phyloP scores from a whole-genome alignment of 2,797 vertebrate species.

The Macropodus opercularis region DNA sequence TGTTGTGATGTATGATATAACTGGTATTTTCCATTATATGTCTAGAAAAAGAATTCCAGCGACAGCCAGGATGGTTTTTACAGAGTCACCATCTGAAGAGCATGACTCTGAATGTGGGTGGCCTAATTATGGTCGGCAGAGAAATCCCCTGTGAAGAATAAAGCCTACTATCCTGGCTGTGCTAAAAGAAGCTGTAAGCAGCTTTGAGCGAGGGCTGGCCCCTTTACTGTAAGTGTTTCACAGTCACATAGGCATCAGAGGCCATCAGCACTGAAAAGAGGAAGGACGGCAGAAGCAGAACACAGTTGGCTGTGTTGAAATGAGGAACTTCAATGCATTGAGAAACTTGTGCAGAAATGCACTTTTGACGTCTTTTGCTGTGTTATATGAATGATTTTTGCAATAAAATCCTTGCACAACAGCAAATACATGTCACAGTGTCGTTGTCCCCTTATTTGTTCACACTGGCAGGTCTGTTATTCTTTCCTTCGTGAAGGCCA shows the following conservation, averaged over 20 bases:
- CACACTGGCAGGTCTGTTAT: not conserved
- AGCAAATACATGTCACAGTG: no score
- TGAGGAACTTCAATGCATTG: constrained; percentile 10
- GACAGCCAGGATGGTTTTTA: constrained; percentile 5
- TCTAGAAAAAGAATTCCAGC: not conserved
- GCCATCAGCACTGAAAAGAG: constrained; percentile 42
- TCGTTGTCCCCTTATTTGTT: not conserved
- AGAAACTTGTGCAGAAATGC: constrained; percentile 4
- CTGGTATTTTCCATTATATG: not conserved
- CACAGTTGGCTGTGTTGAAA: constrained; percentile 45
- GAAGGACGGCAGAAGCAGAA: constrained; percentile 36
- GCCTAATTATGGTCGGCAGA: constrained; percentile 77
- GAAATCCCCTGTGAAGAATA: constrained; percentile 73
- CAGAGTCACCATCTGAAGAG: constrained; percentile 50
- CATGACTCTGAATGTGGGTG: constrained; percentile 80
- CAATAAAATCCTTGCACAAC: not conserved
- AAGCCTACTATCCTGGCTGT: constrained; percentile 67
- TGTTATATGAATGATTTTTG: not conserved
- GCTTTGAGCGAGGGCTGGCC: constrained; percentile 60
- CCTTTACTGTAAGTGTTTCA: constrained; percentile 38
- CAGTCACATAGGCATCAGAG: constrained; percentile 32
- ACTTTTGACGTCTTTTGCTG: constrained; percentile 2
- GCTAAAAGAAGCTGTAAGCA: constrained; percentile 69
- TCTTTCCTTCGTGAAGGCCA: not conserved
- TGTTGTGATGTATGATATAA: not conserved